Evolutionary conservation across 2,797 vertebrate species (phyloP), one percentile per base, ranked within the genome.

Genomic region (Lacerta bilineata): DNA sequence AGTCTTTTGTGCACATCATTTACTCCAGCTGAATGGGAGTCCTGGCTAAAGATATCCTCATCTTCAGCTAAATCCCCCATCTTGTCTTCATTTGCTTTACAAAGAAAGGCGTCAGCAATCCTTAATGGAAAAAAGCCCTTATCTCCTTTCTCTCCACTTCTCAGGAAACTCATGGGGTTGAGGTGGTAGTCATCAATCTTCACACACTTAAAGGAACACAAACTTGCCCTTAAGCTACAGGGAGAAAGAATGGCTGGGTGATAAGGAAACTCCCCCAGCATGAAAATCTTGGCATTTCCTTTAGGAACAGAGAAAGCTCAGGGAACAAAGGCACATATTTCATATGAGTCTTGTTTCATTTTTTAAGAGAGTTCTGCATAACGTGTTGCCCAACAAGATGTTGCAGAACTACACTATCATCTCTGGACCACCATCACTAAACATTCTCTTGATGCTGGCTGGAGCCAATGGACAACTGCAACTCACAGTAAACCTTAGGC

Each of bases 51-150:
- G 17, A 33, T 69, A 2, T 36, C 55, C 29, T 29, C 61, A 29
- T n/a, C 43, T 46, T 78, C 61, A 64, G 36, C 23, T n/a, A 84
- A 80, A 25, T 41, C 33, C 7, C n/a, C 25, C 69, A 36, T 46
- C 39, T 69, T 79, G n/a, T 27, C 25, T 68, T 27, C 76, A 82
- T 87, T 87, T 87, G 39, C 55, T 50, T 82, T 64, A 87, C 80
- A 87, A 82, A 76, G 80, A 55, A 82, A 82, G 72, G 29, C 27
- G n/a, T 87, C 27, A 3, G 18, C 7, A 72, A 46, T n/a, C 36
- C 43, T 82, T 78, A 64, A 9, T 8, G 69, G 41, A 29, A 79
- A 74, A 29, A 79, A 74, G n/a, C 8, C 2, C 69, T 82, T 77
- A 77, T 80, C 77, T 41, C 76, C 23, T n/a, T 74, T 17, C 29